Evolutionary conservation across 2,888 invertebrate species (phyloP).

Genomic region (Drosophila kanekoi): DNA sequence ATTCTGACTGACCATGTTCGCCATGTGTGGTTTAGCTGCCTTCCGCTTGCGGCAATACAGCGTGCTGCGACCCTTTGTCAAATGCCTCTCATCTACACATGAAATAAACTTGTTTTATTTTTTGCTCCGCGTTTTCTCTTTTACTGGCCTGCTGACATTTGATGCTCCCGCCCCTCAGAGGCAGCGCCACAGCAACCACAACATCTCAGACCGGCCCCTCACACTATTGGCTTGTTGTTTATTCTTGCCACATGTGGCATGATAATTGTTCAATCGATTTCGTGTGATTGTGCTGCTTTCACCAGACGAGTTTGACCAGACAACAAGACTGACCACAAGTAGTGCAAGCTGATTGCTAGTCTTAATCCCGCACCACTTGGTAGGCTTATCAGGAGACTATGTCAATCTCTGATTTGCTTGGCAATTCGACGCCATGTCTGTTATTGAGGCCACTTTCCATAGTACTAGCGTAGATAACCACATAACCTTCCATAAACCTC

Average conservation of each 20-base stretch:
- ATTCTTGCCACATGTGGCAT: slow-evolving; percentile 53
- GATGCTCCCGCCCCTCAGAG: not conserved
- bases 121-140: slow-evolving; percentile 51
- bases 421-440: slow-evolving; percentile 3
- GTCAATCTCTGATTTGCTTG: slow-evolving; percentile 16
- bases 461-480: slow-evolving; percentile 19
- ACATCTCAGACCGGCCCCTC: slow-evolving; percentile 21
- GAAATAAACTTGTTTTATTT: slow-evolving; percentile 41
- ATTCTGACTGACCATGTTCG: slow-evolving; percentile 16
- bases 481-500: slow-evolving; percentile 26
- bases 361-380: slow-evolving; percentile 11
- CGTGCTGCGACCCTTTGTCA: slow-evolving; percentile 30
- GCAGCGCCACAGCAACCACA: slow-evolving; percentile 1
- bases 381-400: slow-evolving; percentile 27
- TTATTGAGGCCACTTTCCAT: slow-evolving; percentile 2
- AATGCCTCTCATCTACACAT: slow-evolving; percentile 16
- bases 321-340: slow-evolving; percentile 9
- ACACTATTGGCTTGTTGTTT: not conserved
- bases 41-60: slow-evolving; percentile 21
- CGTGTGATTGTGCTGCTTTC: slow-evolving; percentile 28
- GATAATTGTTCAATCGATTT: slow-evolving; percentile 25
- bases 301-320: slow-evolving; percentile 34
- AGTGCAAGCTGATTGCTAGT: slow-evolving; percentile 22
- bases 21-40: slow-evolving; percentile 44
- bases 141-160: slow-evolving; percentile 21